These are phyloP conservation scores for Caenorhabditis tropicalis DNA, from an alignment of 1,140 invertebrate species.

Conservation along the genomic window DNA sequence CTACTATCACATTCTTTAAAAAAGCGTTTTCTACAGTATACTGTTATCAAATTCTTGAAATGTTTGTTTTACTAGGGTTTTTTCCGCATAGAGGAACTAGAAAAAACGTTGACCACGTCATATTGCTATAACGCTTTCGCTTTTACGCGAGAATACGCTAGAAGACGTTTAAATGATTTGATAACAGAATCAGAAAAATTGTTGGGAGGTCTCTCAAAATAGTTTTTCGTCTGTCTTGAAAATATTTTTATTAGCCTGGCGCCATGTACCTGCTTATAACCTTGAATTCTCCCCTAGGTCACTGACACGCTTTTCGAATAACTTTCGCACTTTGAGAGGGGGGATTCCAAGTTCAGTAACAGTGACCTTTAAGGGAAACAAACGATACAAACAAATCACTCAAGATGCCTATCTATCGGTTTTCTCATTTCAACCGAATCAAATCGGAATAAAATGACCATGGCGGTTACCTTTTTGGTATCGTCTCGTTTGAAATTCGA, in stretches of 20 bases:
- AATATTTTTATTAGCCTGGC: background rate
- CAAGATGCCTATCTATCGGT: no score
- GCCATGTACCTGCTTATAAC: background rate
- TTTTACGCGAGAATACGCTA: background rate
- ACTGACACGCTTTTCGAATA: constrained; percentile 34
- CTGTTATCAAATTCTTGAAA: background rate
- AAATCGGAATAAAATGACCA: background rate
- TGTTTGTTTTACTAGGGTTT: background rate
- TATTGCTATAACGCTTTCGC: constrained; percentile 21
- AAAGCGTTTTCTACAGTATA: no score
- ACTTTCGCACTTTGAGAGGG: constrained; percentile 1
- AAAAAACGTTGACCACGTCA: background rate
- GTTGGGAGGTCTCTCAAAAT: no score
- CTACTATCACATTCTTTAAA: no score
- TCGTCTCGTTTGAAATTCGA: no score
- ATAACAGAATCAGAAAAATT: constrained; percentile 17
- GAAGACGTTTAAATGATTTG: background rate
- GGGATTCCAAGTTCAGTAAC: background rate
- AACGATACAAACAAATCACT: constrained; percentile 16
- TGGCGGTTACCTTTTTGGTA: no score
- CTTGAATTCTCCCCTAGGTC: constrained; percentile 21
- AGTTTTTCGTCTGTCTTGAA: constrained; percentile 20
- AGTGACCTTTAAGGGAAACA: background rate
- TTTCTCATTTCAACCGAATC: background rate
- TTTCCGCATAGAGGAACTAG: constrained; percentile 1